Evolutionary conservation across 2,113 vertebrate genomes (phyloP), one percentile per base, ranked within the genome.

Genomic region (Bettongia penicillata): DNA sequence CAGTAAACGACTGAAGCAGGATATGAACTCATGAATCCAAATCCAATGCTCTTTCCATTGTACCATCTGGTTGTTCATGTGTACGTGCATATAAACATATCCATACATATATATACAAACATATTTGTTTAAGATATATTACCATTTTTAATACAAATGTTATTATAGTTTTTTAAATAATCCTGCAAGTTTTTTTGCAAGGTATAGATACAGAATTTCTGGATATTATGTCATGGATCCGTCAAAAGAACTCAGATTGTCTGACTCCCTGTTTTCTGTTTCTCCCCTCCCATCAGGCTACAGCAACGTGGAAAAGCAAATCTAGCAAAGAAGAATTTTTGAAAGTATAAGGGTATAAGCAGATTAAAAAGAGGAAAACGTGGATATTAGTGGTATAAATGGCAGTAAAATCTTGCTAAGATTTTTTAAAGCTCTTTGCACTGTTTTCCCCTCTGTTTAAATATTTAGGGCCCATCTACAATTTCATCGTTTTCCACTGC

Each of bases 401-500:
- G 31, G 90, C 49, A 91, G 10, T 51, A 50, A 84, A 84, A 84
- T 16, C 68, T 43, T 43, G 68, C 68, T 84, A 84, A 84, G 37
- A 43, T 84, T 84, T 84, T 43, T 84, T 43, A 84, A 84, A 84
- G 37, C 68, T 84, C n/a, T 43, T 84, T 84, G 68, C 37, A 84
- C 68, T 43, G 68, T 84, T 84, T 84, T 43, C n/a, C 68, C 68
- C 43, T 84, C 68, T 84, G 68, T 43, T 84, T 84, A 84, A 84
- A 84, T 84, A 84, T 84, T 84, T 84, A 84, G 68, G 68, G 7
- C 68, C 68, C 68, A 43, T 84, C 68, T 43, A 84, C 68, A 84
- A 84, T n/a, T 84, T 84, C 68, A 23, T 84, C 68, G 68, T 43
- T 84, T 96, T 96, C 53, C 68, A 22, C 95, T 95, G 25, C 84